Evolutionary conservation across 2,797 vertebrate genomes (phyloP), one percentile per base, ranked within the genome.

Genomic region (Mustela erminea): DNA sequence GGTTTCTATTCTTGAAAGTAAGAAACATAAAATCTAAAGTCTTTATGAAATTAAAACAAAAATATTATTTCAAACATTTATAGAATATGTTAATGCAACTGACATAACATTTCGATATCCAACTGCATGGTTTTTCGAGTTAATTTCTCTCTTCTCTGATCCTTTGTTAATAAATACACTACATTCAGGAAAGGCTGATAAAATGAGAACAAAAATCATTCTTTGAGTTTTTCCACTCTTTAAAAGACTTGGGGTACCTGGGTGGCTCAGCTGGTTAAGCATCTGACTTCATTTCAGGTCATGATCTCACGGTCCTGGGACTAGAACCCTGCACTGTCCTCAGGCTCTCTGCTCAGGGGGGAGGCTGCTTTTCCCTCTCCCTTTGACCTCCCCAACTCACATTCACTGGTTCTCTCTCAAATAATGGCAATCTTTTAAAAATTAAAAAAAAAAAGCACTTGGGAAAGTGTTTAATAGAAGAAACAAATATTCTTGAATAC

Each of bases 11-110:
- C 56, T 86, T 64, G 25, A 95, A 91, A 94, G 89, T 66, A 89
- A 68, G 35, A 83, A 72, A 49, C 23, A 83, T 90, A 96, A 97
- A 96, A 86, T 90, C 10, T 49, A 95, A 41, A 54, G 58, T 92
- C 62, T 91, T 94, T 75, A 78, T 90, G 35, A 92, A 96, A 87
- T 85, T 93, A 93, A 97, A 78, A 80, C 21, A 96, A 95, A 97
- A 38, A 86, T 68, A 58, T 60, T 90, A 90, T 83, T 96, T 54
- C 17, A 96, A 90, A 68, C 49, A 88, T 52, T 96, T 95, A 92
- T 93, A 97, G n/a, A 91, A 78, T 82, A 94, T 96, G 66, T 64
- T 97, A 96, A 96, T 93, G 92, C 84, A 96, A 83, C 25, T 27
- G 64, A 49, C 25, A 90, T 25, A 96, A 68, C 56, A 90, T 90